Evolutionary conservation across 2,113 vertebrate genomes (phyloP).

Genomic region (Myrmophylax atrothorax): DNA sequence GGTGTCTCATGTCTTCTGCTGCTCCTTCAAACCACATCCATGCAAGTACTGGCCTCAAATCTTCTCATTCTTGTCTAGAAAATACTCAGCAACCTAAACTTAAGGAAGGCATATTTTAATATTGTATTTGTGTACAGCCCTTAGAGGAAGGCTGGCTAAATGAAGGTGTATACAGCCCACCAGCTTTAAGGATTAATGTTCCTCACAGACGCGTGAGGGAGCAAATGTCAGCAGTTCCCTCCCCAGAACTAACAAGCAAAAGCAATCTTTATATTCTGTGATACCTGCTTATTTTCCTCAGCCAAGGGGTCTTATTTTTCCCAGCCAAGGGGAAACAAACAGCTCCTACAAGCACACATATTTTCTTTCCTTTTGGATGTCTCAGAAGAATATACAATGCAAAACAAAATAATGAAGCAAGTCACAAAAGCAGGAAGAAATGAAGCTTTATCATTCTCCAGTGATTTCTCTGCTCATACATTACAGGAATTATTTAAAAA

Average conservation of each 20-base stretch:
- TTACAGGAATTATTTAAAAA: conserved; percentile 10
- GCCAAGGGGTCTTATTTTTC: background rate
- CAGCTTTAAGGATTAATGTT: rapidly evolving
- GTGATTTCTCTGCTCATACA: conserved; percentile 13
- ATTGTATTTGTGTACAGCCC: background rate
- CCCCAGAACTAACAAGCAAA: background rate
- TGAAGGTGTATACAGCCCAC: rapidly evolving
- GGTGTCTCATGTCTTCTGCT: background rate
- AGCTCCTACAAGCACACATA: background rate
- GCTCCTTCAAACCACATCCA: background rate
- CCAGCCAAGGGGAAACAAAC: conserved; percentile 19
- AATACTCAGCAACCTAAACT: background rate
- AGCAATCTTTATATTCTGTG: rapidly evolving
- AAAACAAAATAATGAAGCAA: background rate
- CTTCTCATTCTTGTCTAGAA: background rate
- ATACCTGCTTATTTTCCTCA: background rate
- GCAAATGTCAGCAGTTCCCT: background rate
- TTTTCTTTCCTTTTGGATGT: background rate
- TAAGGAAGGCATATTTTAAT: background rate
- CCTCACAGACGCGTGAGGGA: rapidly evolving
- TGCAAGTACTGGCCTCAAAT: background rate
- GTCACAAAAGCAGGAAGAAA: conserved; percentile 68
- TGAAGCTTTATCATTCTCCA: conserved; percentile 59
- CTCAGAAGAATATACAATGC: conserved; percentile 59
- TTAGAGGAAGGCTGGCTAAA: background rate